These are phyloP conservation scores for Papilio machaon DNA, from an alignment of 1,140 invertebrate species.

Conservation along the genomic window DNA sequence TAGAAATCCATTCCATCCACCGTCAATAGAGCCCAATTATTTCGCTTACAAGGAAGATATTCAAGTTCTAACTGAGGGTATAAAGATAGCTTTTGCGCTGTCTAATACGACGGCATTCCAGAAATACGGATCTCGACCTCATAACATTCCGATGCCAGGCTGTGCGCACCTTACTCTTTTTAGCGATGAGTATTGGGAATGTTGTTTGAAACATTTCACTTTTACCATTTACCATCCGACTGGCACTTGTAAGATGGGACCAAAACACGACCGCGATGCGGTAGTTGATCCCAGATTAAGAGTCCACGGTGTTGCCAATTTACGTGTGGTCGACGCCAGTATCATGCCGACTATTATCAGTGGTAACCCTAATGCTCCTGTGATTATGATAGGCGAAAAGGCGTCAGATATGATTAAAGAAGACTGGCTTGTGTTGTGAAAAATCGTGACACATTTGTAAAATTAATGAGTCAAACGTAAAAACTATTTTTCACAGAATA, in stretches of 20 bases:
- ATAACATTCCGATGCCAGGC: conserved; percentile 90
- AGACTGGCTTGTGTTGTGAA: conserved; percentile 84
- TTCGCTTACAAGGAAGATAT: conserved; percentile 92
- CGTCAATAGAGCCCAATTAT: conserved; percentile 96
- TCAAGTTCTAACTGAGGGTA: conserved; percentile 89
- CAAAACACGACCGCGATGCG: conserved; percentile 86
- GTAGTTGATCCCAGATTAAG: conserved; percentile 91
- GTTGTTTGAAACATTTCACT: conserved; percentile 90
- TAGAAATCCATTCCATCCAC: conserved; percentile 90
- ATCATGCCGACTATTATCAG: conserved; percentile 92
- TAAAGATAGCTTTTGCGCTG: conserved; percentile 90
- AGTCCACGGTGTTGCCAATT: conserved; percentile 87
- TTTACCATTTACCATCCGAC: conserved; percentile 94
- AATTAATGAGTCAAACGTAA: conserved; percentile 53
- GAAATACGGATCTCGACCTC: conserved; percentile 89
- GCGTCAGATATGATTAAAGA: conserved; percentile 91
- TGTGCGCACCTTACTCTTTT: conserved; percentile 88
- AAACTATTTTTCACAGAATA: conserved; percentile 65
- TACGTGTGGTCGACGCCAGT: conserved; percentile 89
- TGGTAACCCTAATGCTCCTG: conserved; percentile 90
- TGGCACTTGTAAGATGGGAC: conserved; percentile 94
- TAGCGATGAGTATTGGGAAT: conserved; percentile 94
- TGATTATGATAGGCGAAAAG: conserved; percentile 91
- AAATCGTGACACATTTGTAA: conserved; percentile 44
- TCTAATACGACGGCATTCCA: conserved; percentile 91